Conservation (phyloP, 2,113 vertebrate genomes). For the Xenotilapia flavipinnis region DNA sequence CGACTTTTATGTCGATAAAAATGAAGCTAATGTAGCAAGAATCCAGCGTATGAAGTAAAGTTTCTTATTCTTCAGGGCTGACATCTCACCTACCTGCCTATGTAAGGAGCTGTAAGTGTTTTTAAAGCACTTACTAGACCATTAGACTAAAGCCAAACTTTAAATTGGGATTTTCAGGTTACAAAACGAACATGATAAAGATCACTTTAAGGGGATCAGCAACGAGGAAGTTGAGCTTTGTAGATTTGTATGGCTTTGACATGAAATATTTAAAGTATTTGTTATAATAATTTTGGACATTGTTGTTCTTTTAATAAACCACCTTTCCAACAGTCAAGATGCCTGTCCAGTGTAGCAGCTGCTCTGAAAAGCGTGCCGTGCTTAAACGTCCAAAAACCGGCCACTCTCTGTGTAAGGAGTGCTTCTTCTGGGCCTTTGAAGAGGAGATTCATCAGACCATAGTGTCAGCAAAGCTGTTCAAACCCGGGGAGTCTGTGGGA, state of each 20-base stretch:
- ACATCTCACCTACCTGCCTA: not conserved
- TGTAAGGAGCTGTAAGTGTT: not conserved
- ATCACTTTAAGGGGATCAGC: not conserved
- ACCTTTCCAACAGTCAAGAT: constrained; percentile 37
- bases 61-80: not conserved
- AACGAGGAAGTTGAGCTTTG: not conserved
- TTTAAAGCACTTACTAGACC: not conserved
- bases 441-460: constrained; percentile 82
- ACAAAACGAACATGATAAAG: not conserved
- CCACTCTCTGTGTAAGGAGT: constrained; percentile 78
- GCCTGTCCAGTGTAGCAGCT: constrained; percentile 74
- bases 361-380: constrained; percentile 56
- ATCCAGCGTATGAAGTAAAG: not conserved
- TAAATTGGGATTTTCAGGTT: not conserved
- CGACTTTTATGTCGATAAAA: not conserved
- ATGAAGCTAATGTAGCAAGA: not conserved
- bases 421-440: constrained; percentile 84
- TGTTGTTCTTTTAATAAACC: not conserved
- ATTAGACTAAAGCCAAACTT: not conserved
- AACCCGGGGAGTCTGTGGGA: constrained; percentile 72
- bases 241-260: not conserved
- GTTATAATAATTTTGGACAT: not conserved
- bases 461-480: constrained; percentile 71
- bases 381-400: constrained; percentile 73
- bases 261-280: not conserved